A percentile compares a stretch with the other conserved stretches of the same genome.
Conservation (phyloP, 37 sponge, comb jelly and placozoan genomes). For the Lycopodina hypogea region DNA sequence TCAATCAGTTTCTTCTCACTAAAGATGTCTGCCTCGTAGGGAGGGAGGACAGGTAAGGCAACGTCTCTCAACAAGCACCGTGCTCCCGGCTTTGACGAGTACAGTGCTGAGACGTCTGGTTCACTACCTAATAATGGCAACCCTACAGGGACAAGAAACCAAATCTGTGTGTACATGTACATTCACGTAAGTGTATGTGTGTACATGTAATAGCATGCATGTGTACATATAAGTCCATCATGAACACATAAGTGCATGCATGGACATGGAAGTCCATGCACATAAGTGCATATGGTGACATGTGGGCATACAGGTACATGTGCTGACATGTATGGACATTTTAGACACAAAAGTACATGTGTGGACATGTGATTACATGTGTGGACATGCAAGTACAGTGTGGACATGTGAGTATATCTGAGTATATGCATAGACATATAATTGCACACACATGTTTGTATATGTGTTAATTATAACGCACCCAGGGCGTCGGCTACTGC, state of each 20-base stretch:
- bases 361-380: too few relatives aligned
- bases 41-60: constrained; percentile 43
- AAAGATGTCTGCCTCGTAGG: constrained; percentile 73
- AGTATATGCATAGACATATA: too few relatives aligned
- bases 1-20: constrained; percentile 71
- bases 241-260: too few relatives aligned
- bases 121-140: constrained; percentile 72
- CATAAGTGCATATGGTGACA: too few relatives aligned
- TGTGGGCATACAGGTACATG: too few relatives aligned
- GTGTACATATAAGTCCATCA: too few relatives aligned
- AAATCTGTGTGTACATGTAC: neutral
- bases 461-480: neutral
- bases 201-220: too few relatives aligned
- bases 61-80: constrained; percentile 50
- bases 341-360: too few relatives aligned
- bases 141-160: constrained; percentile 6
- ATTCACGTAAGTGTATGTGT: neutral
- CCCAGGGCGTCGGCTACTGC: constrained; percentile 76
- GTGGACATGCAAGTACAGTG: too few relatives aligned
- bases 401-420: too few relatives aligned
- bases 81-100: constrained; percentile 75
- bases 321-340: too few relatives aligned
- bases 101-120: constrained; percentile 67
- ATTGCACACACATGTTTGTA: neutral
- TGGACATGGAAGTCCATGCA: too few relatives aligned